phyloP scores from a whole-genome alignment of 2,888 invertebrate genomes.

The Drosophila leonis region DNA sequence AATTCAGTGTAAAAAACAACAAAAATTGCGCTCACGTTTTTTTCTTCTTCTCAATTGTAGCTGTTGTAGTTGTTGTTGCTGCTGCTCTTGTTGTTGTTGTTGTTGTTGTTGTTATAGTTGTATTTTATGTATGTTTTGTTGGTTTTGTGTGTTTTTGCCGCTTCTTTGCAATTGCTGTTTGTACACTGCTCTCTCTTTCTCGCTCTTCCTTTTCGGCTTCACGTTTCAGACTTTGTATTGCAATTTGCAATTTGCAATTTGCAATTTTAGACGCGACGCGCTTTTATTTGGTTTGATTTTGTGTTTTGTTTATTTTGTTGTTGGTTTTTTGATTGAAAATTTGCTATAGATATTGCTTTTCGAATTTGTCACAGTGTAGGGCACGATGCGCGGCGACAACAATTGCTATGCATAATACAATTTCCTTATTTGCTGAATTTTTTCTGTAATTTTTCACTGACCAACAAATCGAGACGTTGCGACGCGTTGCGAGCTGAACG shows the following conservation, averaged over 20 bases:
- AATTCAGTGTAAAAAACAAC: conserved; percentile 31
- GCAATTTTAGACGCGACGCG: conserved; percentile 62
- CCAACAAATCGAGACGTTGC: conserved; percentile 66
- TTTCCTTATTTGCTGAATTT: conserved; percentile 46
- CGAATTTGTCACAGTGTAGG: conserved; percentile 45
- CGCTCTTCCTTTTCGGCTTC: conserved; percentile 39
- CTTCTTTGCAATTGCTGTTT: conserved; percentile 61
- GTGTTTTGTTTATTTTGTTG: conserved; percentile 3
- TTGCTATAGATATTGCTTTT: conserved; percentile 12
- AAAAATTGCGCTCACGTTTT: conserved; percentile 62
- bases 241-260: conserved; percentile 64
- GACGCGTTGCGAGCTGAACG: conserved; percentile 73
- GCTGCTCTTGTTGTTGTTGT: conserved; percentile 10
- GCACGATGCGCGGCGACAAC: conserved; percentile 41
- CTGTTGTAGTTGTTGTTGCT: conserved; percentile 46
- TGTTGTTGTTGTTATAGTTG: conserved; percentile 44
- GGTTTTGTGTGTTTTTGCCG: conserved; percentile 55
- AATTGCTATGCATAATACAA: conserved; percentile 51
- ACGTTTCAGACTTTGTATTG: conserved; percentile 58
- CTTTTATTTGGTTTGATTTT: conserved; percentile 26
- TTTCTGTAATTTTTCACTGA: conserved; percentile 62
- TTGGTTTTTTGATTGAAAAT: conserved; percentile 9
- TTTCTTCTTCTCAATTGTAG: conserved; percentile 50
- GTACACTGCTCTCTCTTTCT: conserved; percentile 52
- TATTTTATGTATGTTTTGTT: conserved; percentile 29